phyloP scores from a whole-genome alignment of 2,888 invertebrate species.

The Cheilosia scutellata region DNA sequence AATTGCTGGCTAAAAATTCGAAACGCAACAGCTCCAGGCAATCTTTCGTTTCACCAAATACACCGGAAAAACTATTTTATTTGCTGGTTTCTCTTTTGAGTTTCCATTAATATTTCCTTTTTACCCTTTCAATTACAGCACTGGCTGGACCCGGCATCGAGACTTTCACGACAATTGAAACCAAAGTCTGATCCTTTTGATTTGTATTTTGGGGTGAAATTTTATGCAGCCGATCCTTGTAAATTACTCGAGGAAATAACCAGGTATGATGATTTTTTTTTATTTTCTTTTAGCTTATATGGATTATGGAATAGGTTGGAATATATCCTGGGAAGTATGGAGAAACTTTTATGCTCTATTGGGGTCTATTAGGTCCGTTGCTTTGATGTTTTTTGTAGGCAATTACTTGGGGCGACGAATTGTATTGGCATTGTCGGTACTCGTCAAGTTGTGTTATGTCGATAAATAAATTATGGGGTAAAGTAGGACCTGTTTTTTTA shows the following conservation, averaged over 20 bases:
- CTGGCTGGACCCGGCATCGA: slow-evolving; percentile 97
- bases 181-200: slow-evolving; percentile 90
- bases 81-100: slow-evolving; percentile 16
- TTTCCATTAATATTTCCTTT: slow-evolving; percentile 30
- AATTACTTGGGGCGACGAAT: slow-evolving; percentile 7
- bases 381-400: slow-evolving; percentile 15
- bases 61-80: slow-evolving; percentile 1
- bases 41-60: slow-evolving; percentile 9
- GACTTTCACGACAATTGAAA: slow-evolving; percentile 94
- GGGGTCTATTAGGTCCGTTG: slow-evolving; percentile 1
- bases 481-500: not conserved
- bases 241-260: slow-evolving; percentile 98
- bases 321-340: slow-evolving; percentile 12
- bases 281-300: slow-evolving; percentile 9
- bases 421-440: slow-evolving; percentile 9
- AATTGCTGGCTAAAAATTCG: not conserved
- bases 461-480: not conserved
- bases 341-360: slow-evolving; percentile 19
- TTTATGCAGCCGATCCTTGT: slow-evolving; percentile 98
- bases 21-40: slow-evolving; percentile 19
- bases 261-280: slow-evolving; percentile 86
- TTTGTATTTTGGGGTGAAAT: slow-evolving; percentile 98
- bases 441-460: not conserved
- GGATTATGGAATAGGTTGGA: slow-evolving; percentile 15
- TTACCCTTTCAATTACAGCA: slow-evolving; percentile 87